phyloP scores from a whole-genome alignment of 2,797 vertebrate species.

The Carcharodon carcharias region DNA sequence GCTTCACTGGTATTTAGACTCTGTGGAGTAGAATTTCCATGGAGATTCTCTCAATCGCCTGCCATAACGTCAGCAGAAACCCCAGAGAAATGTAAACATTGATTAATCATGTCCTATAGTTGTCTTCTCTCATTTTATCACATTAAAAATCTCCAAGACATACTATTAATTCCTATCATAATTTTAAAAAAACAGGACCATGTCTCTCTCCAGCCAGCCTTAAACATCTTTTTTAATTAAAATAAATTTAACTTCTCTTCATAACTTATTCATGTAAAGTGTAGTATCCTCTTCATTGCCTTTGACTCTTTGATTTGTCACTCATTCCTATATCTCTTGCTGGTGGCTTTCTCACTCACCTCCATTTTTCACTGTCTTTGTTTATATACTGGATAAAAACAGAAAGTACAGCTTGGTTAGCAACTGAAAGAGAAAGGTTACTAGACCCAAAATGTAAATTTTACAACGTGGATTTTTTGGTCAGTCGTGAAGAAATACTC shows the following conservation, averaged over 20 bases:
- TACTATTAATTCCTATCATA: neutral
- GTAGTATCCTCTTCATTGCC: neutral
- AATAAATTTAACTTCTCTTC: neutral
- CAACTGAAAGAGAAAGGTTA: neutral
- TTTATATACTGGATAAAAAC: neutral
- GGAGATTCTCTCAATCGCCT: neutral
- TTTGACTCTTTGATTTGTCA: neutral
- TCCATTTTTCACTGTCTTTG: neutral
- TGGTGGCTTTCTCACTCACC: neutral
- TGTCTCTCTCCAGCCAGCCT: neutral
- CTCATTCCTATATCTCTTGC: neutral
- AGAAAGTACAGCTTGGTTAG: neutral
- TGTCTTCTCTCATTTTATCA: neutral
- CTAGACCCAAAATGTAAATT: neutral
- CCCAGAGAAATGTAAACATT: neutral
- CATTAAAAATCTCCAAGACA: neutral
- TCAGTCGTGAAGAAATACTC: neutral
- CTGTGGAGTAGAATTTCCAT: neutral
- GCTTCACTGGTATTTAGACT: neutral
- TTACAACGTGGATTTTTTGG: no score
- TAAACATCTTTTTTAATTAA: neutral
- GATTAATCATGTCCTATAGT: neutral
- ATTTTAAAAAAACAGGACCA: neutral
- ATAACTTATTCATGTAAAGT: neutral
- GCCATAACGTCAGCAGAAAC: neutral